These are phyloP conservation scores for Drosophila truncata DNA, from an alignment of 1,140 invertebrate genomes.

Conservation along the genomic window DNA sequence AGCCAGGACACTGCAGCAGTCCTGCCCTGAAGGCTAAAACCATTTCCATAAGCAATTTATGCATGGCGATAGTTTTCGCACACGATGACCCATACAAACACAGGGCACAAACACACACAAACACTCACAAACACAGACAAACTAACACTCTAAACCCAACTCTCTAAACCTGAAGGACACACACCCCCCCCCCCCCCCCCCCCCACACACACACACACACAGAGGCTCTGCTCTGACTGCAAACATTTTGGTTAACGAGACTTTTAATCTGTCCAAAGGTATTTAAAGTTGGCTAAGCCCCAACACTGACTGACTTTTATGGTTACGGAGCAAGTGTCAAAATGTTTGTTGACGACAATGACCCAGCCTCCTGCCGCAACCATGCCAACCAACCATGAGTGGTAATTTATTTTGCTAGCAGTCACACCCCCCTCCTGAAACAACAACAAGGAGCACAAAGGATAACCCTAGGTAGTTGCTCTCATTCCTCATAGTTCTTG, in stretches of 20 bases:
- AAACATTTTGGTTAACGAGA: conserved; percentile 81
- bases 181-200: conserved; percentile 3
- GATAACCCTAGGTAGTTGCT: conserved; percentile 23
- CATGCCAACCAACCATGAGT: conserved; percentile 55
- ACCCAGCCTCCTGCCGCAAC: conserved; percentile 18
- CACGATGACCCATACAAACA: conserved; percentile 30
- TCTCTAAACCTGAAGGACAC: conserved; percentile 1
- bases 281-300: conserved; percentile 84
- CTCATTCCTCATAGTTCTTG: neutral
- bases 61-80: conserved; percentile 52
- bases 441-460: conserved; percentile 24
- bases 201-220: conserved; percentile 15
- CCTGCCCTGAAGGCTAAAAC: conserved; percentile 22
- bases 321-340: conserved; percentile 84
- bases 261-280: conserved; percentile 85
- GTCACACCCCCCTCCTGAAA: neutral
- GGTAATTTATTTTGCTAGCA: conserved; percentile 80
- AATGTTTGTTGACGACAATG: conserved; percentile 81
- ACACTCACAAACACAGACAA: neutral
- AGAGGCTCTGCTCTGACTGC: too few relatives aligned
- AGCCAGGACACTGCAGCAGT: conserved; percentile 14
- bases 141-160: too few relatives aligned
- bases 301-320: conserved; percentile 84
- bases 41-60: conserved; percentile 64
- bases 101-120: conserved; percentile 12